Evolutionary conservation across 2,888 invertebrate genomes (phyloP).

Genomic region (Eupithecia centaureata): DNA sequence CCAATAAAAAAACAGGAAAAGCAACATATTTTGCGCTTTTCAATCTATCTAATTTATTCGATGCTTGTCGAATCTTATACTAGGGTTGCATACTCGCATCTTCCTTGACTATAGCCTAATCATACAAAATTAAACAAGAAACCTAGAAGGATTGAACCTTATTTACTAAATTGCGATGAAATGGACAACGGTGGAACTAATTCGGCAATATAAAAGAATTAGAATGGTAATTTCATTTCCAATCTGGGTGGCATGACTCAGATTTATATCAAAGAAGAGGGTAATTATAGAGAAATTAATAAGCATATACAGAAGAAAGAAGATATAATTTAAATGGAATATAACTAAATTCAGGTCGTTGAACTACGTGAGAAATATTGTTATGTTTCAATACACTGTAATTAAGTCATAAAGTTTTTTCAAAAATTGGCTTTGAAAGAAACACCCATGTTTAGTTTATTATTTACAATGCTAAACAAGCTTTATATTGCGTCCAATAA

Average conservation of each 20-base stretch:
- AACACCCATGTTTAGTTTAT: constrained; percentile 13
- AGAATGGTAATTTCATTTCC: constrained; percentile 59
- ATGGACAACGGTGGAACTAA: constrained; percentile 4
- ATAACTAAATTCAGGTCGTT: constrained; percentile 54
- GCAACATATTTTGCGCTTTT: neutral
- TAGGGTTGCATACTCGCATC: neutral
- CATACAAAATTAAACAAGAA: neutral
- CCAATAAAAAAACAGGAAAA: neutral
- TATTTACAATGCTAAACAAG: constrained; percentile 25
- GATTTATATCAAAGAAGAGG: constrained; percentile 56
- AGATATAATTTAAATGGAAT: constrained; percentile 57
- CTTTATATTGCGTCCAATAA: constrained; percentile 23
- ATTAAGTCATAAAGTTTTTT: constrained; percentile 37
- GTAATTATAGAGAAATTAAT: constrained; percentile 72
- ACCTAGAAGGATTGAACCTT: neutral
- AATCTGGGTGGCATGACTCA: constrained; percentile 56
- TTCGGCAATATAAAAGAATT: constrained; percentile 47
- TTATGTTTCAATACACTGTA: constrained; percentile 37
- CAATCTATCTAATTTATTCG: neutral
- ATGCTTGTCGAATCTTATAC: neutral
- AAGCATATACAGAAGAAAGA: constrained; percentile 65
- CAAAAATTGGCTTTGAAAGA: constrained; percentile 14
- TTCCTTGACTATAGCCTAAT: neutral
- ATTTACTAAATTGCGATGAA: neutral
- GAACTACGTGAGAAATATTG: constrained; percentile 64